These are phyloP conservation scores for Sinosuthora webbiana DNA, from an alignment of 2,113 vertebrate species.

Conservation along the genomic window DNA sequence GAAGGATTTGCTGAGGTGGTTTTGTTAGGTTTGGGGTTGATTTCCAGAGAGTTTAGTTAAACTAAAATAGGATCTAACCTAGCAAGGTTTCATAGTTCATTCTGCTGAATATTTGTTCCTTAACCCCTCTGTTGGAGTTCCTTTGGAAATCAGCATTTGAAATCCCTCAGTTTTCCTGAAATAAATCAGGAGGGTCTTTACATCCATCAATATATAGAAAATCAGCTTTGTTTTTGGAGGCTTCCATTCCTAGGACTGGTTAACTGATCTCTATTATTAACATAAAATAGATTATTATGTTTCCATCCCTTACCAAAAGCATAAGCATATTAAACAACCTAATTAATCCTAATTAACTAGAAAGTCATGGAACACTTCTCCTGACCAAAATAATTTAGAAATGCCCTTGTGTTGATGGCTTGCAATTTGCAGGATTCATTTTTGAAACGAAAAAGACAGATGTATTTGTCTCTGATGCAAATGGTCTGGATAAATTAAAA, in stretches of 20 bases:
- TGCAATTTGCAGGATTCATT: constrained; percentile 23
- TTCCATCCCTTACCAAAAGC: not conserved
- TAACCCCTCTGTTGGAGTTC: not conserved
- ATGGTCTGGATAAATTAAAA: constrained; percentile 25
- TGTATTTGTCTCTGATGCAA: constrained; percentile 7
- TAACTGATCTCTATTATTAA: not conserved
- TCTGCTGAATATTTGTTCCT: not conserved
- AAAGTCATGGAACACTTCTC: constrained; percentile 41
- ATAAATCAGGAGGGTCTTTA: not conserved
- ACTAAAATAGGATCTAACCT: not conserved
- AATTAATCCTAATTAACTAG: constrained; percentile 44
- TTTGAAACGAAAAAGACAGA: not conserved
- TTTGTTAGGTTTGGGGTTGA: not conserved
- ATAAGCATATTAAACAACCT: not conserved
- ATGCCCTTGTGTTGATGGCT: constrained; percentile 36
- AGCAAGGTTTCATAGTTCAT: not conserved
- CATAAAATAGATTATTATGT: not conserved
- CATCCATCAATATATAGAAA: not conserved
- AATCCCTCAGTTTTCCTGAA: not conserved
- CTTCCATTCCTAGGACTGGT: not conserved
- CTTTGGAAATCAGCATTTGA: not conserved
- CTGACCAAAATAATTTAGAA: constrained; percentile 44
- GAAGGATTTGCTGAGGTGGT: not conserved
- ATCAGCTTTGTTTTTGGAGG: not conserved
- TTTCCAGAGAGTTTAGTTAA: not conserved